A percentile compares a stretch with the other conserved stretches of the same genome.
Evolutionary conservation across 1,140 invertebrate genomes (phyloP).

Genomic region (Trachelipus rathkii): DNA sequence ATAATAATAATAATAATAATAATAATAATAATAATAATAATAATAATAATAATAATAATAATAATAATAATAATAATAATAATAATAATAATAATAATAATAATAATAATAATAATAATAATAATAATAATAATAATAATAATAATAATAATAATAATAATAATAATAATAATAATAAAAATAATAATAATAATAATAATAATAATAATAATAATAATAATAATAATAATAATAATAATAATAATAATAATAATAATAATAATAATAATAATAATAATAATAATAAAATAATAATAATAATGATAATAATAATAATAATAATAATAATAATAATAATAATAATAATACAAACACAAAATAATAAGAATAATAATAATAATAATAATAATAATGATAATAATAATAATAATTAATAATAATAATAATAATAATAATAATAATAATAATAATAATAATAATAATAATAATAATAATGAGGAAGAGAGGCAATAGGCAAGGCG

Average conservation of each 20-base stretch:
- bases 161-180: constrained; percentile 8
- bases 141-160: constrained; percentile 13
- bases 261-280: constrained; percentile 13
- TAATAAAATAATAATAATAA: neutral
- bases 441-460: constrained; percentile 13
- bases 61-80: constrained; percentile 15
- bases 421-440: constrained; percentile 7
- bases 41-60: constrained; percentile 11
- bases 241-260: constrained; percentile 13
- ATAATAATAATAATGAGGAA: neutral
- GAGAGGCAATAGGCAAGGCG: neutral
- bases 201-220: constrained; percentile 15
- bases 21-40: neutral
- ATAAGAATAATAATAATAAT: no score
- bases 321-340: no score
- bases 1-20: no score
- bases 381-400: no score
- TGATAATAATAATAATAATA: no score
- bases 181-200: constrained; percentile 13
- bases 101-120: constrained; percentile 15
- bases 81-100: constrained; percentile 15
- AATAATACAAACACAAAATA: no score
- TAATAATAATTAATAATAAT: no score
- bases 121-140: constrained; percentile 15
- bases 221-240: constrained; percentile 15